Conservation (phyloP, 2,797 vertebrate species). For the Alectoris magna region DNA sequence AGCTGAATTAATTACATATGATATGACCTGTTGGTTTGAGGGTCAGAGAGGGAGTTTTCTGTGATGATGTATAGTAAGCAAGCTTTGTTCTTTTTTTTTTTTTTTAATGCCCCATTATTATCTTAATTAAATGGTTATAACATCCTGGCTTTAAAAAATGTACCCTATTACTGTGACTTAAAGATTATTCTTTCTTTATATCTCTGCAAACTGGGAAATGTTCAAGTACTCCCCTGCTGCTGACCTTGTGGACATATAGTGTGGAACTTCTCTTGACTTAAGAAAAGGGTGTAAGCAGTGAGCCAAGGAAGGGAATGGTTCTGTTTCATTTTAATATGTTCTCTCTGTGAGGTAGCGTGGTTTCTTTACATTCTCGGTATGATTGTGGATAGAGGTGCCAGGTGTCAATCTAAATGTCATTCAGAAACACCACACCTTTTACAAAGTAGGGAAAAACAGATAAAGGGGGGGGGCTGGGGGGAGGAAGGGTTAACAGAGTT, state of each 20-base stretch:
- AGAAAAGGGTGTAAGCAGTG: neutral
- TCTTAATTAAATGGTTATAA: conserved; percentile 38
- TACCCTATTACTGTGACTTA: conserved; percentile 13
- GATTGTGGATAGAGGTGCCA: neutral
- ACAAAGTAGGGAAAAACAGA: neutral
- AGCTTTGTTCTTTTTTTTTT: neutral
- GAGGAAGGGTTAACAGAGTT: neutral
- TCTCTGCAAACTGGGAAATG: conserved; percentile 11
- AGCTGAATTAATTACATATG: conserved; percentile 10
- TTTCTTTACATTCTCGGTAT: neutral
- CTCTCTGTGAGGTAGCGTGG: neutral
- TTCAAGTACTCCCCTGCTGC: neutral
- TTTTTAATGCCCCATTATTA: conserved; percentile 25
- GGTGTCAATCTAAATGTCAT: neutral
- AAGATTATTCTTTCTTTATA: conserved; percentile 52
- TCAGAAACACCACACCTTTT: neutral
- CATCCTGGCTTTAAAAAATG: neutral
- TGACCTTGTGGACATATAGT: neutral
- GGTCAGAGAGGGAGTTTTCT: conserved; percentile 8
- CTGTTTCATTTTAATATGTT: neutral
- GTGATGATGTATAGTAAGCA: conserved; percentile 9
- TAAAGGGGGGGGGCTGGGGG: neutral
- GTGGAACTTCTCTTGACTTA: neutral
- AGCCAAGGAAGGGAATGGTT: neutral
- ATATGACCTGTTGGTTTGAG: neutral